phyloP scores from a whole-genome alignment of 1,140 invertebrate genomes.

The Drosophila navojoa region DNA sequence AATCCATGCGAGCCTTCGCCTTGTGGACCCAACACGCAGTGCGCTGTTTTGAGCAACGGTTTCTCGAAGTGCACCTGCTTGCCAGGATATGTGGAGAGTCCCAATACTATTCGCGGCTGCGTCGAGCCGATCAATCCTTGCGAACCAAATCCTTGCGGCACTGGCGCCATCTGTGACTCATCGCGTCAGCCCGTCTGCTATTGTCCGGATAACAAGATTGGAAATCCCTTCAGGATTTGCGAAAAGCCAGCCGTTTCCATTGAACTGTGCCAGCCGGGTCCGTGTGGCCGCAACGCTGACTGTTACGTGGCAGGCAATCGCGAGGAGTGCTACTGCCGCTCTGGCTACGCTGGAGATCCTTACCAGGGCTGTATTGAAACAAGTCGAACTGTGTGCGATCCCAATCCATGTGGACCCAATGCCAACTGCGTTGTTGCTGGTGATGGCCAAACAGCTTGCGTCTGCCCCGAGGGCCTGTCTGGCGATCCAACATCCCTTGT shows the following conservation, averaged over 20 bases:
- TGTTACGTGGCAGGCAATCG: conserved; percentile 91
- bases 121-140: conserved; percentile 90
- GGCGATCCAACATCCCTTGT: conserved; percentile 90
- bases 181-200: conserved; percentile 90
- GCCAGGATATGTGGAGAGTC: conserved; percentile 92
- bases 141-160: conserved; percentile 92
- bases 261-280: conserved; percentile 89
- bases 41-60: conserved; percentile 91
- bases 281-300: conserved; percentile 90
- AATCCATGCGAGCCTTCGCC: conserved; percentile 93
- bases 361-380: conserved; percentile 88
- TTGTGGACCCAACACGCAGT: conserved; percentile 94
- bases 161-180: conserved; percentile 91
- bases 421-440: conserved; percentile 88
- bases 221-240: conserved; percentile 92
- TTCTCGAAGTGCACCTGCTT: conserved; percentile 94
- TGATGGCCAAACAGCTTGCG: conserved; percentile 89
- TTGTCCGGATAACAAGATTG: conserved; percentile 89
- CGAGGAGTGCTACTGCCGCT: conserved; percentile 90
- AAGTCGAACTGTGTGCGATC: conserved; percentile 87
- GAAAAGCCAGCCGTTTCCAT: conserved; percentile 85
- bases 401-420: conserved; percentile 91
- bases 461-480: conserved; percentile 89
- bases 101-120: conserved; percentile 94
- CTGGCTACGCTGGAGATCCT: conserved; percentile 90